A percentile compares a stretch with the other conserved stretches of the same genome.
Conservation (phyloP, 2,797 vertebrate genomes). For the Sebastes paucispinis region DNA sequence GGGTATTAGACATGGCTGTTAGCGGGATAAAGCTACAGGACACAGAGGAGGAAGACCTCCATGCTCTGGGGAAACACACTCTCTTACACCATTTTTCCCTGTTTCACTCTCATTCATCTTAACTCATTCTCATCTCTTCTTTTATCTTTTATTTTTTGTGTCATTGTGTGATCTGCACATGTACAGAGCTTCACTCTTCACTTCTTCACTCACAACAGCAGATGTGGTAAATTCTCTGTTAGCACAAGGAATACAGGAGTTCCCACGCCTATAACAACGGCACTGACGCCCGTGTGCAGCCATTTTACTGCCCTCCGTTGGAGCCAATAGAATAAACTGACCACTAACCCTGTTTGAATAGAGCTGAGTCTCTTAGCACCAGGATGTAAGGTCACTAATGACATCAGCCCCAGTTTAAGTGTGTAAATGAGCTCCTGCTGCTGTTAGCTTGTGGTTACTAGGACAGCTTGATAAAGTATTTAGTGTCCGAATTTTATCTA, state of each 20-base stretch:
- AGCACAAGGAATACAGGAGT: slow-evolving; percentile 29
- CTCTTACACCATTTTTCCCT: not conserved
- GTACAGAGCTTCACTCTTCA: not conserved
- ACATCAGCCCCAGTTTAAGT: slow-evolving; percentile 44
- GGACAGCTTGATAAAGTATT: not conserved
- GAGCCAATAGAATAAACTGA: slow-evolving; percentile 46
- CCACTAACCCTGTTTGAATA: slow-evolving; percentile 57
- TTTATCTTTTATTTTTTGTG: not conserved
- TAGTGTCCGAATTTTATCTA: not conserved
- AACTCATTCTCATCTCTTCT: not conserved
- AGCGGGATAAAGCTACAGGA: slow-evolving; percentile 85
- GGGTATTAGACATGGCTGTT: slow-evolving; percentile 95
- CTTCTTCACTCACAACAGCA: not conserved
- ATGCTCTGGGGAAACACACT: slow-evolving; percentile 68
- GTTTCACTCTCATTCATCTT: not conserved
- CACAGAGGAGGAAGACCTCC: slow-evolving; percentile 71
- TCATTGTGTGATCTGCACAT: not conserved
- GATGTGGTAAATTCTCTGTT: slow-evolving; percentile 17
- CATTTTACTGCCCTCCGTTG: slow-evolving; percentile 53
- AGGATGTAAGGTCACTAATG: slow-evolving; percentile 62
- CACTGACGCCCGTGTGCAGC: slow-evolving; percentile 27
- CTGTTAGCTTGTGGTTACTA: not conserved
- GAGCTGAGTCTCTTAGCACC: slow-evolving; percentile 65
- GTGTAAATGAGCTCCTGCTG: slow-evolving; percentile 22
- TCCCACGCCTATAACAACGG: slow-evolving; percentile 53